Percentiles rank a stretch among this genome's conserved stretches.
phyloP scores from a whole-genome alignment of 2,113 vertebrate genomes.

The Cyanistes caeruleus region DNA sequence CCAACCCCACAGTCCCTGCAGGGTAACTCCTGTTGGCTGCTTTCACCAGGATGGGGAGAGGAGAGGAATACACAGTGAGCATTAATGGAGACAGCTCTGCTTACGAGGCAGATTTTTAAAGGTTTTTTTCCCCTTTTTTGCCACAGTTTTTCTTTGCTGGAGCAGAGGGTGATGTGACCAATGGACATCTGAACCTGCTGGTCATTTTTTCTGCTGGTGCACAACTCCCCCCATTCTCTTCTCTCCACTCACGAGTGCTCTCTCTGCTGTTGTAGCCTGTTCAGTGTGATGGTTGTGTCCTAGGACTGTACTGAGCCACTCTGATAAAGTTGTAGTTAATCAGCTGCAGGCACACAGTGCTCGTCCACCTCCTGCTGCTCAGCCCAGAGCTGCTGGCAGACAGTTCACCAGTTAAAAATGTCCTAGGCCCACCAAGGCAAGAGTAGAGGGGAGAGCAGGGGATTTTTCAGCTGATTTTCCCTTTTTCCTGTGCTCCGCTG shows the following conservation, averaged over 20 bases:
- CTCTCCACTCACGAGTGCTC: slow-evolving; percentile 38
- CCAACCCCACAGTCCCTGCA: not conserved
- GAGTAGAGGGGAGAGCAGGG: not conserved
- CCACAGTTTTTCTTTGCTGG: not conserved
- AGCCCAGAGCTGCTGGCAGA: not conserved
- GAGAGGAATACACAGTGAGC: not conserved
- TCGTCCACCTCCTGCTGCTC: not conserved
- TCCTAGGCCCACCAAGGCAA: not conserved
- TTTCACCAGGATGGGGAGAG: not conserved
- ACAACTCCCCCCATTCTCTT: slow-evolving; percentile 10
- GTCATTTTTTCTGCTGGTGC: slow-evolving; percentile 45
- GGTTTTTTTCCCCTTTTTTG: not conserved
- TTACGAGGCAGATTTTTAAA: not conserved
- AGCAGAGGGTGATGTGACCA: not conserved
- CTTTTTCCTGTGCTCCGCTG: slow-evolving; percentile 8
- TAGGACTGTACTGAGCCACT: slow-evolving; percentile 39
- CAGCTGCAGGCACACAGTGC: not conserved
- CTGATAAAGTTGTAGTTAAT: slow-evolving; percentile 46
- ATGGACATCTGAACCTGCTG: not conserved
- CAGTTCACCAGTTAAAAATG: not conserved
- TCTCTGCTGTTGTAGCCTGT: slow-evolving; percentile 79
- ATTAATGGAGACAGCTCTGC: not conserved
- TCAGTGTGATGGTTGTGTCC: slow-evolving; percentile 73
- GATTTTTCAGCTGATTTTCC: not conserved
- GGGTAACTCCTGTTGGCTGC: not conserved